Base-by-base conservation (phyloP, 2,797 vertebrate genomes). In the Brachymystax lenok region DNA sequence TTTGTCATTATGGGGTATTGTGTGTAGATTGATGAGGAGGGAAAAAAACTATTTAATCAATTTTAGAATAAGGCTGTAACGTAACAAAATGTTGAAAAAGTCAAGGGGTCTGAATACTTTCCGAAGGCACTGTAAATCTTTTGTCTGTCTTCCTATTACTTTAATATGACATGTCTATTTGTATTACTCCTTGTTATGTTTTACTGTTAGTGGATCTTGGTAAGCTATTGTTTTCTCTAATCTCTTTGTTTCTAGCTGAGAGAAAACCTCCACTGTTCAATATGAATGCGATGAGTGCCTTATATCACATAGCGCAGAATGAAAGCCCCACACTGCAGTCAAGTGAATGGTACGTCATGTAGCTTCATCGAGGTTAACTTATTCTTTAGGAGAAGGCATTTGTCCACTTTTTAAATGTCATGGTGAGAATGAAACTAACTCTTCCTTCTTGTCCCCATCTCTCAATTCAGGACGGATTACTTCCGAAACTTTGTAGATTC, bases 271-370 rank as follows among this genome's bases (percentile, higher is more conserved):
- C 98, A 88, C 96, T 99, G 89, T 99, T 99, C 94, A 99, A 99
- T 92, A 99, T 99, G 98, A 99, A 99, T 93, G 98, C 98, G 91
- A 99, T 99, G 98, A 99, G 98, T 99, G 98, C 98, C 98, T 99
- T 99, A 98, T 99, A 99, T 93, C 98, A 99, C 85, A 99, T 99
- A 95, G 98, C 98, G 88, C 98, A 99, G 96, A 99, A 99, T 92
- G 98, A 99, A 92, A 98, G 97, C 93, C 98, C 98, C 82, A 91
- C 92, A 83, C 95, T 99, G 91, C 97, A 97, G 92, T 98, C 97
- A 76, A 98, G 94, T 92, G 97, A 99, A 96, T 99, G 98, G 98
- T 99, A 89, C 97, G 97, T 95, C 61, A n/a, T 27, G 33, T 0
- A 54, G 2, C 12, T 1, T 17, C 1, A 8, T 59, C 5, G 30